These are phyloP conservation scores for Bombus cullumanus DNA, from an alignment of 1,140 invertebrate genomes.

Conservation along the genomic window DNA sequence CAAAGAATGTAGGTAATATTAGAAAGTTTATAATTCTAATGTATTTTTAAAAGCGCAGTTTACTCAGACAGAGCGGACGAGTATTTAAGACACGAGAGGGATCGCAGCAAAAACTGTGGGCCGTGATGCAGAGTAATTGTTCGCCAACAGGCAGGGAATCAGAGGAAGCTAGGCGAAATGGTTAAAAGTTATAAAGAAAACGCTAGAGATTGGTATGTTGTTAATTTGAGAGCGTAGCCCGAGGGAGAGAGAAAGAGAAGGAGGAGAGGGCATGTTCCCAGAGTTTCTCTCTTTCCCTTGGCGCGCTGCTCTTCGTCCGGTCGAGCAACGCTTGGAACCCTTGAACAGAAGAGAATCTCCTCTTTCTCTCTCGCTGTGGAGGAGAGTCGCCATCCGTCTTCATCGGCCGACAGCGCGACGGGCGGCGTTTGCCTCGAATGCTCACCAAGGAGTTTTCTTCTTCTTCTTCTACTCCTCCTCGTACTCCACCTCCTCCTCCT, in stretches of 20 bases:
- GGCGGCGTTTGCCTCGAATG: conserved; percentile 83
- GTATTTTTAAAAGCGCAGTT: not conserved
- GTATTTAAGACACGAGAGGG: not conserved
- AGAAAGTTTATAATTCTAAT: conserved; percentile 1
- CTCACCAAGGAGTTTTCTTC: conserved; percentile 81
- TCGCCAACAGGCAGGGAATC: not conserved
- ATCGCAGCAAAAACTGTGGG: not conserved
- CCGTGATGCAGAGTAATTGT: not conserved
- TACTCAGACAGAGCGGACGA: not conserved
- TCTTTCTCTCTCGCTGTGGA: conserved; percentile 61
- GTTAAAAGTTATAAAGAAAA: conserved; percentile 76
- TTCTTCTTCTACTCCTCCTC: conserved; percentile 72
- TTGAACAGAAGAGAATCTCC: conserved; percentile 52
- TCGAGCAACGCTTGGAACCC: conserved; percentile 57
- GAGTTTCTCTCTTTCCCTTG: conserved; percentile 67
- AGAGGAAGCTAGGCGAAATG: conserved; percentile 69
- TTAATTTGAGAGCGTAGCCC: conserved; percentile 82
- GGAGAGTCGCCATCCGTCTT: conserved; percentile 82
- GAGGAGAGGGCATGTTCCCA: conserved; percentile 73
- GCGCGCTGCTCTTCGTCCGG: conserved; percentile 53
- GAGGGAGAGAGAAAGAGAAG: conserved; percentile 69
- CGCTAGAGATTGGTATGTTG: conserved; percentile 81
- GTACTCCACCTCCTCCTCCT: conserved; percentile 32
- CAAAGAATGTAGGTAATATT: conserved; percentile 11
- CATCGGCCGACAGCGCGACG: conserved; percentile 83